These are phyloP conservation scores for Zonitis immaculata DNA, from an alignment of 2,888 invertebrate genomes.

Conservation along the genomic window DNA sequence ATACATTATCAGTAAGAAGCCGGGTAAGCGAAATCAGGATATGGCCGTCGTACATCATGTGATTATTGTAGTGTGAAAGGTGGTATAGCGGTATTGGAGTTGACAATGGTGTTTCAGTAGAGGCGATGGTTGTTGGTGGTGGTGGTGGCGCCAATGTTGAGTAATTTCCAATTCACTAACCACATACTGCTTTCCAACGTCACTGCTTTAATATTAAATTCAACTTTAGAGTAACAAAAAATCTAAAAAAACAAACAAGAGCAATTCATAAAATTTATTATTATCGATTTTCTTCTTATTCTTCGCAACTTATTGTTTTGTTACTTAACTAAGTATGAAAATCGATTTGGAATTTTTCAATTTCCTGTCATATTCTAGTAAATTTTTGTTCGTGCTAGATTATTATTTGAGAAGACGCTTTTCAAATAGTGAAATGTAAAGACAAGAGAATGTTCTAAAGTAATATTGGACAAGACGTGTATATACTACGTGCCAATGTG, in stretches of 20 bases:
- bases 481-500: neutral
- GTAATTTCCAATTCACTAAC: conserved; percentile 6
- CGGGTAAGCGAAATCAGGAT: conserved; percentile 30
- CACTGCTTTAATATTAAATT: neutral
- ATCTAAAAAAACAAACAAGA: neutral
- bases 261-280: no score
- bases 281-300: neutral
- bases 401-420: neutral
- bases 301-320: no score
- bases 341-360: neutral
- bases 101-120: neutral
- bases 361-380: conserved; percentile 1
- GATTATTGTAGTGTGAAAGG: conserved; percentile 38
- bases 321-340: no score
- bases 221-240: neutral
- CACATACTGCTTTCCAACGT: neutral
- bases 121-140: conserved; percentile 3
- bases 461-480: conserved; percentile 1
- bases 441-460: neutral
- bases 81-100: conserved; percentile 27
- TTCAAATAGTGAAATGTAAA: neutral
- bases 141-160: conserved; percentile 11
- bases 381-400: neutral
- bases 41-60: conserved; percentile 34
- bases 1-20: conserved; percentile 32